Conservation (phyloP, 2,888 invertebrate genomes). For the Notodonta ziczac region DNA sequence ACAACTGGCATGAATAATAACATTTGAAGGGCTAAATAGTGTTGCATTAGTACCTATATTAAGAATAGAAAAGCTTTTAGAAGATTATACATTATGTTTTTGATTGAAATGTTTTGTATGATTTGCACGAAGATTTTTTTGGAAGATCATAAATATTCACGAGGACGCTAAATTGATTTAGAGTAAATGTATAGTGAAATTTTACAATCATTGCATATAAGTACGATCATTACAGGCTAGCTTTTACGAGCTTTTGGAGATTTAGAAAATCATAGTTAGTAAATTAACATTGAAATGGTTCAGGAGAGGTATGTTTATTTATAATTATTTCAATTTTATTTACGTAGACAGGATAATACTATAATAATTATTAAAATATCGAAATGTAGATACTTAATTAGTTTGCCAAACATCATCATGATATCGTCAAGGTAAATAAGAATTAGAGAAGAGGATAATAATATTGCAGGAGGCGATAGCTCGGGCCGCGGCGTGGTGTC, state of each 20-base stretch:
- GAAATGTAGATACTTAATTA: not conserved
- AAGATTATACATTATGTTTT: slow-evolving; percentile 40
- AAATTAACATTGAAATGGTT: slow-evolving; percentile 18
- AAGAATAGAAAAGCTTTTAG: slow-evolving; percentile 67
- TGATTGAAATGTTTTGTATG: slow-evolving; percentile 34
- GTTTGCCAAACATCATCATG: not conserved
- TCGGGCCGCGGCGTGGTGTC: slow-evolving; percentile 74
- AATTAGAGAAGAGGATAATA: not conserved
- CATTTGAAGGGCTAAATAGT: slow-evolving; percentile 55
- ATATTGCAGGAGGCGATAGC: slow-evolving; percentile 70
- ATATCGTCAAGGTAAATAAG: slow-evolving; percentile 9
- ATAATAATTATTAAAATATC: not conserved
- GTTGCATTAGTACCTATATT: slow-evolving; percentile 59
- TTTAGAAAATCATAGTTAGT: slow-evolving; percentile 41
- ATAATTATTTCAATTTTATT: slow-evolving; percentile 3
- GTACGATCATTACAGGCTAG: slow-evolving; percentile 43
- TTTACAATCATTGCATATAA: slow-evolving; percentile 44
- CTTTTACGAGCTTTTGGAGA: slow-evolving; percentile 46
- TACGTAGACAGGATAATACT: too few species aligned
- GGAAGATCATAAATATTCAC: slow-evolving; percentile 51
- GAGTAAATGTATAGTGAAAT: slow-evolving; percentile 37
- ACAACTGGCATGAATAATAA: slow-evolving; percentile 58
- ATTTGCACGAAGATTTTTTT: slow-evolving; percentile 53
- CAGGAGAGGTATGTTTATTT: slow-evolving; percentile 19
- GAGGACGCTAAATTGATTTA: slow-evolving; percentile 51